Base-by-base conservation (phyloP, 1,140 invertebrate genomes). In the Drosophila melanica region DNA sequence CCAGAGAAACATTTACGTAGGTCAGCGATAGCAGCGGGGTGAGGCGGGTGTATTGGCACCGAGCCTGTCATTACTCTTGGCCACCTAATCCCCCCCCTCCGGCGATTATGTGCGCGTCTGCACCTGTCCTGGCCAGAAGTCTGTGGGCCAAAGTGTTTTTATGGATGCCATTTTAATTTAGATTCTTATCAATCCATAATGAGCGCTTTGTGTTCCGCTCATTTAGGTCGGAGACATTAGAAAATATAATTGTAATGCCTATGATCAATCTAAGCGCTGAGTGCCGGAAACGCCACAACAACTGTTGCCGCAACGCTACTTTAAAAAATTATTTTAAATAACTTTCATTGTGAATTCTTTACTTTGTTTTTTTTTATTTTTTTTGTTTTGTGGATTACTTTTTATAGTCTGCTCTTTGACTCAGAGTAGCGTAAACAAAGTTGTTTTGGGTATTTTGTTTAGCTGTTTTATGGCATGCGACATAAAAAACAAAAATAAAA, bases 121-220 rank as follows among this genome's bases (percentile, higher is more conserved):
- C 51, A 54, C 47, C 67, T 81, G 82, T 73, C 72, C 71, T 39
- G 48, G n/a, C 60, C 30, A 41, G 41, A 66, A 50, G 73, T 77
- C 76, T 79, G 64, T 23, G 54, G 50, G 39, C 35, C 67, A 48
- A 77, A 79, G 73, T 77, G 82, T 69, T 79, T 89, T 89, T 89
- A 87, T 81, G 81, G 78, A 82, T 79, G 84, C 76, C 84, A 89
- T 89, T 87, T 87, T 87, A 87, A 87, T 87, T 87, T 89, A 87
- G 82, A 87, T 87, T 69, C 69, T 27, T 89, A 87, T 87, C 82
- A 87, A 87, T 87, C 62, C 72, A 84, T 87, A 89, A 82, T 87
- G 82, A 79, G 84, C 76, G 62, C 77, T 89, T 72, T 82, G 82
- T 77, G 45, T 64, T 55, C 75, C 60, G 30, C 18, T 42, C 60